Conservation (phyloP, 2,797 vertebrate species). For the Sparus aurata region DNA sequence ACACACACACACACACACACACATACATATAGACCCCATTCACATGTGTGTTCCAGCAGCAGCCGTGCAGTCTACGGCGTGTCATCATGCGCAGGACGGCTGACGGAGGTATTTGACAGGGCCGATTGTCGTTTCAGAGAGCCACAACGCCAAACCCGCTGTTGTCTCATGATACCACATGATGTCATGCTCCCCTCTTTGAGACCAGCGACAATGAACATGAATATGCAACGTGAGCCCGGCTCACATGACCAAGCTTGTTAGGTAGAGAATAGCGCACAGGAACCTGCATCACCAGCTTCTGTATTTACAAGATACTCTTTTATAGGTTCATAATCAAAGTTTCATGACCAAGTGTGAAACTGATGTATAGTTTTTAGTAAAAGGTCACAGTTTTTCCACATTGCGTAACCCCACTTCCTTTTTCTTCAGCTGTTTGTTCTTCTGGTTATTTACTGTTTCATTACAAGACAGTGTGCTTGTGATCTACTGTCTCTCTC, state of each 20-base stretch:
- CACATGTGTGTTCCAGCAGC: conserved; percentile 40
- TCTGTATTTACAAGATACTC: background rate
- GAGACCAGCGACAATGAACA: conserved; percentile 51
- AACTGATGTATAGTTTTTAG: too few relatives aligned
- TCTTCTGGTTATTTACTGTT: conserved; percentile 10
- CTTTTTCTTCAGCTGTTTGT: conserved; percentile 17
- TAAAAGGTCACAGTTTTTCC: background rate
- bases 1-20: background rate
- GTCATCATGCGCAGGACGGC: conserved; percentile 16
- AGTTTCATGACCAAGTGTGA: background rate
- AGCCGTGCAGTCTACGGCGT: background rate
- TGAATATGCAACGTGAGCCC: conserved; percentile 32
- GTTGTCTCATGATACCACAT: conserved; percentile 53
- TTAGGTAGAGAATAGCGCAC: conserved; percentile 20
- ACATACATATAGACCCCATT: background rate
- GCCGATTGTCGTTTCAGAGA: conserved; percentile 52
- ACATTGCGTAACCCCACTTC: conserved; percentile 27
- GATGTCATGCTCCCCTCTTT: conserved; percentile 62
- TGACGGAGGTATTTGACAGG: conserved; percentile 36
- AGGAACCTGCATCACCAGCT: background rate
- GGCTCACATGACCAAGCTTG: conserved; percentile 42
- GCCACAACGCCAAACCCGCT: conserved; percentile 26
- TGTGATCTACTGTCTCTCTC: background rate
- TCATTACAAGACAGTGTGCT: background rate
- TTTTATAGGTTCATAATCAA: background rate